A percentile compares a stretch with the other conserved stretches of the same genome.
phyloP scores from a whole-genome alignment of 2,888 invertebrate genomes.

The Drosophila seclusa region DNA sequence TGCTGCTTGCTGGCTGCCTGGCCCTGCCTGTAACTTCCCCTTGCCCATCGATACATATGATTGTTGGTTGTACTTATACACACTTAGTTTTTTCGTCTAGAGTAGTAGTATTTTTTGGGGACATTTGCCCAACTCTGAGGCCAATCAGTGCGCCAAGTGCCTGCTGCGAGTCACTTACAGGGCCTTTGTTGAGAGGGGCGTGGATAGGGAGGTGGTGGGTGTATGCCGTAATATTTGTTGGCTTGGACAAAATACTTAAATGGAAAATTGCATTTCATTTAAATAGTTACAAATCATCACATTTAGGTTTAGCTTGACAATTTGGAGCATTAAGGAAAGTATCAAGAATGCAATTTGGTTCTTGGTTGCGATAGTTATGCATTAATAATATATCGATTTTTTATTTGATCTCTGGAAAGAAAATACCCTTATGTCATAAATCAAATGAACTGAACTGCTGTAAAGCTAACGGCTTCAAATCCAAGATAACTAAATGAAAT shows the following conservation, averaged over 20 bases:
- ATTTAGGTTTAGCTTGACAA: background rate
- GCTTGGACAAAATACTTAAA: background rate
- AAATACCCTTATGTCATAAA: background rate
- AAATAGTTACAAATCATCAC: background rate
- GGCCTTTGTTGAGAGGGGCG: constrained; percentile 16
- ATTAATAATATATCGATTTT: background rate
- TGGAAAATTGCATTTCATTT: background rate
- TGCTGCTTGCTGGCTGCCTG: constrained; percentile 34
- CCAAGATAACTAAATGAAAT: background rate
- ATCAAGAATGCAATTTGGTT: background rate
- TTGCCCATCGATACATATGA: constrained; percentile 19
- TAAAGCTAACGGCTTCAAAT: background rate
- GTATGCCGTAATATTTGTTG: background rate
- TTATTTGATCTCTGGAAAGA: background rate
- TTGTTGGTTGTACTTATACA: constrained; percentile 11
- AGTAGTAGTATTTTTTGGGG: constrained; percentile 19
- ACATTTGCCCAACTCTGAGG: constrained; percentile 38
- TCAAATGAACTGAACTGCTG: background rate
- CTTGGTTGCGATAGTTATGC: background rate
- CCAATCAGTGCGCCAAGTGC: constrained; percentile 60
- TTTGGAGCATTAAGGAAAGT: background rate
- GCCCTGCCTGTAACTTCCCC: background rate
- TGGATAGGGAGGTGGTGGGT: background rate
- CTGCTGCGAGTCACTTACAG: constrained; percentile 9
- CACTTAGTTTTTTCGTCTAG: constrained; percentile 16